Evolutionary conservation across 2,888 invertebrate species (phyloP).

Genomic region (Lycocerus yunnanus): DNA sequence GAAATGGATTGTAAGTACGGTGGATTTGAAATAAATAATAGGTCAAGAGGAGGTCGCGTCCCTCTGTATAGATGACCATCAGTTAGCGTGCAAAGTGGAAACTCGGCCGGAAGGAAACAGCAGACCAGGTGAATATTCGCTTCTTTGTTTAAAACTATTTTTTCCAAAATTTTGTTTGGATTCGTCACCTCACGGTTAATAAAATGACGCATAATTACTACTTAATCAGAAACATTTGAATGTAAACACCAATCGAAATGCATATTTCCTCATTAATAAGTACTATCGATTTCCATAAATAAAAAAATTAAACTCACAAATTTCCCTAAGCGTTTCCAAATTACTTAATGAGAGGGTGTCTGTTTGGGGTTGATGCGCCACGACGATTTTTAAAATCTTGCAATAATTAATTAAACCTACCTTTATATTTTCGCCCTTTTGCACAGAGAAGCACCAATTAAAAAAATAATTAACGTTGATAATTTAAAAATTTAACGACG

Average conservation of each 20-base stretch:
- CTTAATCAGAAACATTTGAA: neutral
- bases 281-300: neutral
- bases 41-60: slow-evolving; percentile 15
- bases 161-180: neutral
- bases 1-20: neutral
- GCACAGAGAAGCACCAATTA: neutral
- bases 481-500: neutral
- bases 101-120: slow-evolving; percentile 27
- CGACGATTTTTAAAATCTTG: neutral
- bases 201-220: neutral
- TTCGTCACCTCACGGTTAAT: neutral
- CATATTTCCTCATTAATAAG: neutral
- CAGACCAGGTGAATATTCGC: slow-evolving; percentile 8
- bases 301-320: neutral
- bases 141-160: neutral
- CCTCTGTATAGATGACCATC: slow-evolving; percentile 20
- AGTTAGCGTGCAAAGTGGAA: slow-evolving; percentile 21
- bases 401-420: neutral
- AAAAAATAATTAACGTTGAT: neutral
- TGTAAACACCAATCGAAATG: neutral
- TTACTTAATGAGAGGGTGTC: neutral
- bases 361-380: neutral
- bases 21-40: slow-evolving; percentile 5
- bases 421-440: neutral
- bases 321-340: neutral